phyloP scores from a whole-genome alignment of 2,113 vertebrate species.

The Passer montanus region DNA sequence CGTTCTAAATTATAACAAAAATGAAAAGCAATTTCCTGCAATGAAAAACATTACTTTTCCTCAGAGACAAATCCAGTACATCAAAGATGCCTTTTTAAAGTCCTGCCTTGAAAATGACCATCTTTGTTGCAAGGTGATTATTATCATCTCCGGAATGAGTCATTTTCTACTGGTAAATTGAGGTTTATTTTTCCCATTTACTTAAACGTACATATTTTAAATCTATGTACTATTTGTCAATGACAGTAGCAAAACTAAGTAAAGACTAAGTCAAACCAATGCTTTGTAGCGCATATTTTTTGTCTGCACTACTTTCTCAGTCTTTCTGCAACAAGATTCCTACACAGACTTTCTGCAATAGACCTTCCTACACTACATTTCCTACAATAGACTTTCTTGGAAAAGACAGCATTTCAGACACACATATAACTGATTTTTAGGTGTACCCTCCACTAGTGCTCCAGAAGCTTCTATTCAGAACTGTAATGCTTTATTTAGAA shows the following conservation, averaged over 20 bases:
- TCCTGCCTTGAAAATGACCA: background rate
- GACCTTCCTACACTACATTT: background rate
- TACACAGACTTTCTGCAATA: background rate
- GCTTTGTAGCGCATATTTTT: background rate
- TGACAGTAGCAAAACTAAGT: background rate
- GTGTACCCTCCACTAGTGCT: background rate
- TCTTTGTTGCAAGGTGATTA: constrained; percentile 3
- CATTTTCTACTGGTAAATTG: background rate
- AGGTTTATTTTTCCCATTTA: background rate
- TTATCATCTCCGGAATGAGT: background rate
- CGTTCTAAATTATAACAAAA: constrained; percentile 5
- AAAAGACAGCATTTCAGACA: background rate
- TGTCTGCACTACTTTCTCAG: background rate
- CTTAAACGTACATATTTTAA: background rate
- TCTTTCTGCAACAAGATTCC: background rate
- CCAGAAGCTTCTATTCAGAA: background rate
- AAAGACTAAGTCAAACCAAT: background rate
- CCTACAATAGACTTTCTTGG: background rate
- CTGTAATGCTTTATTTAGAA: background rate
- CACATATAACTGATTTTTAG: background rate
- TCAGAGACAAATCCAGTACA: background rate
- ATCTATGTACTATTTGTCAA: background rate
- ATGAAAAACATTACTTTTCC: background rate
- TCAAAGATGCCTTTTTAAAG: background rate
- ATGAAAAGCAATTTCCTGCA: background rate